Evolutionary conservation across 2,113 vertebrate species (phyloP).

Genomic region (Vidua macroura): DNA sequence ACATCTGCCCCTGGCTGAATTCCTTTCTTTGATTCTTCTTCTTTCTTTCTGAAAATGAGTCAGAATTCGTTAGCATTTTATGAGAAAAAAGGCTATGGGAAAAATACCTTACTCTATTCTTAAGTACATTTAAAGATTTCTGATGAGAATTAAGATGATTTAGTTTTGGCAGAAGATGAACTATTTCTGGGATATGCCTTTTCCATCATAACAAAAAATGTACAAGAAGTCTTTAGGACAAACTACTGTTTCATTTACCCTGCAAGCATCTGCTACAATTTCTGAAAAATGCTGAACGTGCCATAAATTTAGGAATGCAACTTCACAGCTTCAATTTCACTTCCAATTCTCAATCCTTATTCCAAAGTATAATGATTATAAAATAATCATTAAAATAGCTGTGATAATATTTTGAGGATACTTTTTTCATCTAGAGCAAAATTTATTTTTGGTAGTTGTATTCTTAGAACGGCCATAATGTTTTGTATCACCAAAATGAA

Average conservation of each 20-base stretch:
- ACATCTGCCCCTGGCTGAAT: constrained; percentile 49
- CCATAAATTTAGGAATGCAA: background rate
- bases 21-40: constrained; percentile 34
- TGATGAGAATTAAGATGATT: background rate
- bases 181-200: constrained; percentile 5
- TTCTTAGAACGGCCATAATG: background rate
- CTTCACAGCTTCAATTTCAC: background rate
- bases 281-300: background rate
- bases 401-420: background rate
- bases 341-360: background rate
- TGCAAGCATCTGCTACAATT: background rate
- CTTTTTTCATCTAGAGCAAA: background rate
- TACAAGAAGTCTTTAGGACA: background rate
- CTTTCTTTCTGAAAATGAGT: constrained; percentile 51
- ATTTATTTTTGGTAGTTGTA: background rate
- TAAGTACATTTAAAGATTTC: background rate
- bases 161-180: constrained; percentile 4
- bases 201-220: background rate
- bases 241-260: background rate
- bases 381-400: background rate
- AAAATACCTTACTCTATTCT: constrained; percentile 32
- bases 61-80: constrained; percentile 38
- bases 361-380: background rate
- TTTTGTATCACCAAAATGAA: background rate
- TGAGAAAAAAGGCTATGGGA: constrained; percentile 34